Base-by-base conservation (phyloP, 2,113 vertebrate species). In the Alaudala cheleensis region DNA sequence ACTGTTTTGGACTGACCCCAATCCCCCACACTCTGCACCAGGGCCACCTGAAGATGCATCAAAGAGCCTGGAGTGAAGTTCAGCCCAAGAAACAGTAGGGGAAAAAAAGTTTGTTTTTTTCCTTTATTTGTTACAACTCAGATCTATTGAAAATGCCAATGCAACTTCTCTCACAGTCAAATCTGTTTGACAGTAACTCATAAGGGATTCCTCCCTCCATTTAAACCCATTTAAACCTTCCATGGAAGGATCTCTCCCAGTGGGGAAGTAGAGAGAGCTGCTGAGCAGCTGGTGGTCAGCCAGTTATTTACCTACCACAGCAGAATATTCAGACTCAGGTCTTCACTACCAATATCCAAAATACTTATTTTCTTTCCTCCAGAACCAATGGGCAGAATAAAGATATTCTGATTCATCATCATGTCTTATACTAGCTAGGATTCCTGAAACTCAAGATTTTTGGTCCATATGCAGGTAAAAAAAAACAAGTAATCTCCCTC, bases 1-100 rank as follows among this genome's bases (percentile, higher is more conserved):
- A 11, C 9, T 10, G 7, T 3, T 31, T 1, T 4, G 28, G 37
- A 4, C 9, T 13, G 29, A 56, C 5, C 5, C 5, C 2, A 25
- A 6, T 18, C 5, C 28, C 6, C 8, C 24, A 11, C 21, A 28
- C 12, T 37, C 49, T 79, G 24, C 17, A 9, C 12, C 24, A 11
- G 28, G 17, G 10, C 7, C 16, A 20, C 11, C 7, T 14, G 19
- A 19, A 11, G 40, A 14, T 16, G 10, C 1, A 18, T 12, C 3
- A 3, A 34, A 54, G 23, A 18, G 2, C 24, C 21, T 16, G 5
- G 21, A 42, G 13, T 25, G 21, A 51, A 51, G 23, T 1, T 44
- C 4, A 31, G 15, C 16, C 24, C 34, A 22, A 8, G 33, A 80
- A 76, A 26, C 2, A 4, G 2, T 9, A 19, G 8, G 16, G 29